Percentiles rank a stretch among this genome's conserved stretches.
Evolutionary conservation across 2,888 invertebrate genomes (phyloP).

Genomic region (Apodemia duryi): DNA sequence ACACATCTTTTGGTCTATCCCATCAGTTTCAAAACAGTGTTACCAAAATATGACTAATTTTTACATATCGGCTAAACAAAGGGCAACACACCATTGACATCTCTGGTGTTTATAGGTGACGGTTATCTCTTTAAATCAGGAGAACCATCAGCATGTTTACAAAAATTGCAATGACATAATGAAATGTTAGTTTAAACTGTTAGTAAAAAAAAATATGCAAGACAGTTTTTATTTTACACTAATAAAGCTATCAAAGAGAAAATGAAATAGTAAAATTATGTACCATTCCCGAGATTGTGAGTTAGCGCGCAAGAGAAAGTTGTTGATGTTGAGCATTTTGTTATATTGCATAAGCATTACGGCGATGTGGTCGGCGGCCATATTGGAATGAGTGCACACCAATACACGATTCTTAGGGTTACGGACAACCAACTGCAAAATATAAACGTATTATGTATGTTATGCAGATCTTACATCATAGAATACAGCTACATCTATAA

Average conservation of each 20-base stretch:
- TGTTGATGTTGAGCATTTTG: constrained; percentile 43
- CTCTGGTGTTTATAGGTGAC: too few relatives aligned
- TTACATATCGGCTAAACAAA: too few relatives aligned
- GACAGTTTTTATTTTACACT: neutral
- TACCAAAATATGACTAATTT: too few relatives aligned
- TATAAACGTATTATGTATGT: constrained; percentile 1
- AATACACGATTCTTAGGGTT: constrained; percentile 43
- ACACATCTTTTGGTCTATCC: too few relatives aligned
- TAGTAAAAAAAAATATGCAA: neutral
- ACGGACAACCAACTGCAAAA: constrained; percentile 42
- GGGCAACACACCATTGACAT: too few relatives aligned
- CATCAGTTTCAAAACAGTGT: too few relatives aligned
- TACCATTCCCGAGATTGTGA: constrained; percentile 55
- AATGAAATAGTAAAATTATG: neutral
- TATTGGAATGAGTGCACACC: constrained; percentile 65
- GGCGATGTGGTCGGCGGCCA: constrained; percentile 65
- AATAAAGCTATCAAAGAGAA: neutral
- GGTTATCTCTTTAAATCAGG: too few relatives aligned
- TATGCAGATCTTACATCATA: neutral
- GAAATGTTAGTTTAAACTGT: too few relatives aligned
- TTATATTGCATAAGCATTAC: constrained; percentile 48
- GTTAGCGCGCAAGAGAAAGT: constrained; percentile 52
- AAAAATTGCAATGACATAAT: too few relatives aligned
- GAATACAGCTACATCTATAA: too few relatives aligned
- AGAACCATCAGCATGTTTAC: too few relatives aligned